Percentiles rank a stretch among this genome's conserved stretches.
phyloP scores from a whole-genome alignment of 2,797 vertebrate species.

The Erpetoichthys calabaricus region DNA sequence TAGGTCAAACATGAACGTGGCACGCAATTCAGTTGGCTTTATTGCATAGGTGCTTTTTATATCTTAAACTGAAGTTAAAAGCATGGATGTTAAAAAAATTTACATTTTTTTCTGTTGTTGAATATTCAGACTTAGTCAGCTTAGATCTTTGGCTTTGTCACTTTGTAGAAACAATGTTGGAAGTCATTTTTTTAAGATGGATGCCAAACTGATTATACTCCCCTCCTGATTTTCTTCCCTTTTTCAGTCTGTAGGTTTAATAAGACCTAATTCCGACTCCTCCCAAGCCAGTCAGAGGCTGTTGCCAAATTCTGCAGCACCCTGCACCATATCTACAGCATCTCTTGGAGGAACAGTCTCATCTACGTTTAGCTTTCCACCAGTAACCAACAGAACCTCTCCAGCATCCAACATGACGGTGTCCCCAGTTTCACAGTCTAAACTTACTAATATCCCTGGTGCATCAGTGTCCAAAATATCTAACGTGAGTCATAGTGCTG shows the following conservation, averaged over 20 bases:
- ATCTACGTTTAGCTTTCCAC: conserved; percentile 38
- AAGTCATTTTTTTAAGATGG: too few relatives aligned
- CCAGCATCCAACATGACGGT: conserved; percentile 37
- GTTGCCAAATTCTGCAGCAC: conserved; percentile 47
- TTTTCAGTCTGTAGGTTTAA: conserved; percentile 60
- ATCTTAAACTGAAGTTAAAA: too few relatives aligned
- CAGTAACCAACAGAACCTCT: conserved; percentile 49
- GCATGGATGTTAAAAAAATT: too few relatives aligned
- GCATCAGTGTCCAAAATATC: conserved; percentile 54
- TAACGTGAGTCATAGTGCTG: conserved; percentile 43
- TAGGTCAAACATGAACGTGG: too few relatives aligned
- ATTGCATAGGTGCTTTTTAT: too few relatives aligned
- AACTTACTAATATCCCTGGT: conserved; percentile 59
- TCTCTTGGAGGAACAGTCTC: conserved; percentile 39
- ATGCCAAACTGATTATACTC: not conserved
- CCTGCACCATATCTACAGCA: conserved; percentile 46
- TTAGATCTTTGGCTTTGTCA: too few relatives aligned
- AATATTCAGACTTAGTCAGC: too few relatives aligned
- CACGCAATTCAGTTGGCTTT: too few relatives aligned
- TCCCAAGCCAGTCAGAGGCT: conserved; percentile 59
- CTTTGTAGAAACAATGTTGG: too few relatives aligned
- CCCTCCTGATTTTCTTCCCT: not conserved
- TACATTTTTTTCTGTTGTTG: too few relatives aligned
- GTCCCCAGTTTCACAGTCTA: conserved; percentile 57
- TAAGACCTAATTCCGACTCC: conserved; percentile 53